Conservation (phyloP, 35 echinoderm and acorn worm genomes). For the Ptychodera flava region DNA sequence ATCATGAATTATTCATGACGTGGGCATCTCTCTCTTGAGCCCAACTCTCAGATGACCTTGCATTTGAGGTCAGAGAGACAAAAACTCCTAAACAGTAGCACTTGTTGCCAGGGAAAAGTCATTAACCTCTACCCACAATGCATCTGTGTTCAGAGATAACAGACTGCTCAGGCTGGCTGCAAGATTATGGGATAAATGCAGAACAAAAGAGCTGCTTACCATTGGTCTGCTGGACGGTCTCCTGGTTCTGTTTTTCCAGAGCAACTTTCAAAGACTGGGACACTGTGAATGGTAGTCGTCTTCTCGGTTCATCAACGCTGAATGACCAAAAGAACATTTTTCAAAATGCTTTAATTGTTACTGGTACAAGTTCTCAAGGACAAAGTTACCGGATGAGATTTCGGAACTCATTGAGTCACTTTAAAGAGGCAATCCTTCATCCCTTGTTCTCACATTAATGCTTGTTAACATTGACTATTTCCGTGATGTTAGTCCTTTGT, state of each 20-base stretch:
- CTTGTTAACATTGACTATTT: too few relatives aligned
- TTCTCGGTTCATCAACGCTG: background rate
- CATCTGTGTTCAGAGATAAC: too few relatives aligned
- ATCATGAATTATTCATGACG: too few relatives aligned
- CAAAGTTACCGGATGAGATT: too few relatives aligned
- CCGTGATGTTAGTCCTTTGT: too few relatives aligned
- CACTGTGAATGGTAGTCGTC: background rate
- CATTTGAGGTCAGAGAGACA: background rate
- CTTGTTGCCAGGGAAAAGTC: background rate
- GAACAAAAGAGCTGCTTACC: background rate
- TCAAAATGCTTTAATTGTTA: too few relatives aligned
- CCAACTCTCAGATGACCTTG: background rate
- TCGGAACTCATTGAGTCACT: too few relatives aligned
- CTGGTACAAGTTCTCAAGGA: too few relatives aligned
- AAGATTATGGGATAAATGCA: background rate
- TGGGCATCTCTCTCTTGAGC: background rate
- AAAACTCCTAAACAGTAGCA: background rate
- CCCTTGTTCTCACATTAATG: too few relatives aligned
- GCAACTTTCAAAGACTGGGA: background rate
- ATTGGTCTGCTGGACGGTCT: background rate
- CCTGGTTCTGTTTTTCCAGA: background rate
- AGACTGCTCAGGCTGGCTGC: background rate
- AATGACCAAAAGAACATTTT: too few relatives aligned
- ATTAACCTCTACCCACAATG: too few relatives aligned
- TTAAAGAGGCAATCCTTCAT: too few relatives aligned